Conservation (phyloP, 2,888 invertebrate genomes). For the Octonoba sinensis region DNA sequence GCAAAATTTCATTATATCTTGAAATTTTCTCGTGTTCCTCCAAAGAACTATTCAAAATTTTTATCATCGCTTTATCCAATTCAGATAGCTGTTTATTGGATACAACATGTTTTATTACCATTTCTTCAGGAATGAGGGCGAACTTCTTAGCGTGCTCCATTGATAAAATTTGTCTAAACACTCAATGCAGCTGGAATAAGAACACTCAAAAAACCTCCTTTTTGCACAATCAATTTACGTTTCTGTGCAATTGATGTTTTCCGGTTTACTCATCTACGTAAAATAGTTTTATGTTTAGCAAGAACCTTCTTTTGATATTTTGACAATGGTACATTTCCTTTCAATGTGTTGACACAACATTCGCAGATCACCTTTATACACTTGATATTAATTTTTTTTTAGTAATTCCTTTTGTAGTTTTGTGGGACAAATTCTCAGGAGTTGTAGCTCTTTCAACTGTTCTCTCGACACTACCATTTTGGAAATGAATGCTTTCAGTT, state of each 20-base stretch:
- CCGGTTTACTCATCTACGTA: not conserved
- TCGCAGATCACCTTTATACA: not conserved
- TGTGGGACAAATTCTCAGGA: not conserved
- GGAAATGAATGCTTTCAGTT: not conserved
- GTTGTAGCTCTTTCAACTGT: not conserved
- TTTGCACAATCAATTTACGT: not conserved
- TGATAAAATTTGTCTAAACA: not conserved
- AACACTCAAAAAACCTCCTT: constrained; percentile 1
- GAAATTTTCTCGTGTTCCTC: not conserved
- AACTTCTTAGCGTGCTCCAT: constrained; percentile 10
- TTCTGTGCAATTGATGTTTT: not conserved
- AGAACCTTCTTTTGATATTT: not conserved
- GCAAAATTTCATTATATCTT: not conserved
- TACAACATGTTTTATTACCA: not conserved
- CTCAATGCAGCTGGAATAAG: not conserved
- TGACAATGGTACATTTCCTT: not conserved
- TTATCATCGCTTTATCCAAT: not conserved
- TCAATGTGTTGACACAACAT: not conserved
- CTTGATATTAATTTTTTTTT: not conserved
- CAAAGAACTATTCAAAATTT: not conserved
- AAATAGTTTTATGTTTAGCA: not conserved
- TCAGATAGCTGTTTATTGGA: not conserved
- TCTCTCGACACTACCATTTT: not conserved
- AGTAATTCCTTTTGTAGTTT: not conserved
- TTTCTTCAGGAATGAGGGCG: no score